Base-by-base conservation (phyloP, 2,797 vertebrate genomes). In the Austrolebias charrua region DNA sequence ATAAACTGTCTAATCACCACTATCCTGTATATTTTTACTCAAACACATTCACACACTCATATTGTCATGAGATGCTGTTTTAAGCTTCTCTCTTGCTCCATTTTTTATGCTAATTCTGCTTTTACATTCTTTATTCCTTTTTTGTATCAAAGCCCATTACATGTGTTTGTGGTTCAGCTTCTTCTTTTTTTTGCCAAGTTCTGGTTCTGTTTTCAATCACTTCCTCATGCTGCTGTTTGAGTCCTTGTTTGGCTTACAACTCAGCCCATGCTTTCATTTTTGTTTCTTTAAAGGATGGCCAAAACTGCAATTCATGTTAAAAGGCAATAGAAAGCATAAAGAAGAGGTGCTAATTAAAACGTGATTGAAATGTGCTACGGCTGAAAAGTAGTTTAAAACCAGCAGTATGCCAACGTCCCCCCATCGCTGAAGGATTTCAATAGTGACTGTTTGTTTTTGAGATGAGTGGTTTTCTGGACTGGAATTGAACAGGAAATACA, bases 231-330 rank as follows among this genome's bases (percentile, higher is more conserved):
- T 53, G 49, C 54, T 38, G 56, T 60, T 77, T 63, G 50, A 64
- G 74, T 71, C 68, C 73, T 69, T 45, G 38, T 63, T 66, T 71
- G 81, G 68, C 51, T 56, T 11, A 31, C 24, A 63, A 49, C 60
- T 76, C 55, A 12, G 63, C 77, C 56, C 67, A 44, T 18, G 52
- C 9, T 12, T 72, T 58, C 58, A 59, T 42, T 73, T 63, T 33
- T 49, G 42, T 60, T 14, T n/a, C 42, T 50, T 52, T 79, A 44
- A 57, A 18, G n/a, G 60, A 14, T 13, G 35, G n/a, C n/a, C 49
- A 66, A 38, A 70, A 63, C 5, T 63, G 15, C 24, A 55, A 19
- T 18, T 60, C 31, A 38, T 10, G 5, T 14, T 9, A 6, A 18
- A 70, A 51, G 48, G 10, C n/a, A 44, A 35, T 3, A 3, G 19